Evolutionary conservation across 2,888 invertebrate genomes (phyloP).

Genomic region (Phyto melanocephala): DNA sequence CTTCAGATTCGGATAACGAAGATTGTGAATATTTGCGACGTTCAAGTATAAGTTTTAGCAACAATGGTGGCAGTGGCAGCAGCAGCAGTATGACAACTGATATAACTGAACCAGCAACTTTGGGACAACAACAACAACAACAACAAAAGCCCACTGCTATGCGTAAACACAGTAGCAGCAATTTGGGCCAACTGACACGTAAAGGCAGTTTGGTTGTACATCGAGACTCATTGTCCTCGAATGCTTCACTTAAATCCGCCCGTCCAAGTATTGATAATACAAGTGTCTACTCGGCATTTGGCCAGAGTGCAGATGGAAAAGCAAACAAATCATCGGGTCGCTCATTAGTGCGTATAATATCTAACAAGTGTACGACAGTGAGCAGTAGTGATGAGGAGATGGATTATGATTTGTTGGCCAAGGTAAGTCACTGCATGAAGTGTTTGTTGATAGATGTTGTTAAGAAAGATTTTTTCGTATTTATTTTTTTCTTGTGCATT

Average conservation of each 20-base stretch:
- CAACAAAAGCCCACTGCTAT: slow-evolving; percentile 20
- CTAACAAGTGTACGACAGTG: slow-evolving; percentile 67
- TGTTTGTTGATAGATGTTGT: neutral
- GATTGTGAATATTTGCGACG: slow-evolving; percentile 72
- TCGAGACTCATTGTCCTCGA: slow-evolving; percentile 64
- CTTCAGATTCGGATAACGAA: slow-evolving; percentile 74
- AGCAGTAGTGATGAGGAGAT: slow-evolving; percentile 70
- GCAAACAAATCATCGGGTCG: slow-evolving; percentile 68
- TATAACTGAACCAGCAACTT: too few species aligned
- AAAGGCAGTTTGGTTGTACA: slow-evolving; percentile 62
- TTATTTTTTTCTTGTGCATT: neutral
- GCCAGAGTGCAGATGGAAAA: slow-evolving; percentile 9
- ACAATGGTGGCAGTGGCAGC: slow-evolving; percentile 66
- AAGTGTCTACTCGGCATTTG: neutral
- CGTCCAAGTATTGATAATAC: slow-evolving; percentile 51
- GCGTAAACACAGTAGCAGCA: slow-evolving; percentile 68
- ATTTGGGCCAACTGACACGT: slow-evolving; percentile 57
- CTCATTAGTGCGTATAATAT: slow-evolving; percentile 74
- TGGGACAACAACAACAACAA: slow-evolving; percentile 22
- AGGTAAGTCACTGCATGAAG: slow-evolving; percentile 66
- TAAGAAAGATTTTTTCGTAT: neutral
- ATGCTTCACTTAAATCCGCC: slow-evolving; percentile 57
- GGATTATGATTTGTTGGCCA: slow-evolving; percentile 75
- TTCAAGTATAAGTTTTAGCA: slow-evolving; percentile 71
- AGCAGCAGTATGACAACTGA: slow-evolving; percentile 44